phyloP scores from a whole-genome alignment of 2,113 vertebrate genomes.

The Leucoraja erinaceus region DNA sequence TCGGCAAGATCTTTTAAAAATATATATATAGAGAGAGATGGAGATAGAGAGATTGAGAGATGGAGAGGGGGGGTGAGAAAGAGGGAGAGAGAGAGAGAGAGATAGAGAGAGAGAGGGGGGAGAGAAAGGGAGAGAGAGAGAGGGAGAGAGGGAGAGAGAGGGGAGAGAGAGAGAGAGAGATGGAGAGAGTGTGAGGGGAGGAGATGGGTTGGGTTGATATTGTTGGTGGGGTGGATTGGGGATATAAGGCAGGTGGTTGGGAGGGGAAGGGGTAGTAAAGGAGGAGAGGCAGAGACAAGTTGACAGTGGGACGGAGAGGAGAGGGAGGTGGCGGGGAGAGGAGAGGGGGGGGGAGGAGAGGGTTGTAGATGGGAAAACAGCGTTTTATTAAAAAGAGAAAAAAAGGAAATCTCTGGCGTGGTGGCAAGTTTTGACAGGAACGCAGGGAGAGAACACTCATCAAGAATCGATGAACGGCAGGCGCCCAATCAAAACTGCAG shows the following conservation, averaged over 20 bases:
- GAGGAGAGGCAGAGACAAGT: too few species aligned
- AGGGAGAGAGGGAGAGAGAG: too few species aligned
- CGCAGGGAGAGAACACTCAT: conserved; percentile 54
- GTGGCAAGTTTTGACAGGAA: conserved; percentile 67
- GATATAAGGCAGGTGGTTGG: too few species aligned
- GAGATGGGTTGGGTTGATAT: too few species aligned
- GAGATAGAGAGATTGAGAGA: not conserved
- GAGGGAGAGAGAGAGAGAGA: too few species aligned
- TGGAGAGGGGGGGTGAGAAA: too few species aligned
- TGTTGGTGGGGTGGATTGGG: not conserved
- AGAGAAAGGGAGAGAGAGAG: not conserved
- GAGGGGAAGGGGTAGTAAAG: too few species aligned
- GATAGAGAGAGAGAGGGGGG: not conserved
- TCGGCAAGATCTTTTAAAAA: not conserved
- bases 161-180: not conserved
- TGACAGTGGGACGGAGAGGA: too few species aligned
- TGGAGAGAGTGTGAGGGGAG: too few species aligned
- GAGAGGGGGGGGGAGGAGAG: not conserved
- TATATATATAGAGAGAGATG: too few species aligned
- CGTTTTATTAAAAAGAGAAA: conserved; percentile 49
- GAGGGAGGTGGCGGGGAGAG: too few species aligned
- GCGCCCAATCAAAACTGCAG: conserved; percentile 78
- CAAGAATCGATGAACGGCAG: conserved; percentile 65
- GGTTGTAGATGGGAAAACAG: not conserved
- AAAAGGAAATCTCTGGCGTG: conserved; percentile 54